Evolutionary conservation across 2,888 invertebrate genomes (phyloP).

Genomic region (Troglohyphantes excavatus): DNA sequence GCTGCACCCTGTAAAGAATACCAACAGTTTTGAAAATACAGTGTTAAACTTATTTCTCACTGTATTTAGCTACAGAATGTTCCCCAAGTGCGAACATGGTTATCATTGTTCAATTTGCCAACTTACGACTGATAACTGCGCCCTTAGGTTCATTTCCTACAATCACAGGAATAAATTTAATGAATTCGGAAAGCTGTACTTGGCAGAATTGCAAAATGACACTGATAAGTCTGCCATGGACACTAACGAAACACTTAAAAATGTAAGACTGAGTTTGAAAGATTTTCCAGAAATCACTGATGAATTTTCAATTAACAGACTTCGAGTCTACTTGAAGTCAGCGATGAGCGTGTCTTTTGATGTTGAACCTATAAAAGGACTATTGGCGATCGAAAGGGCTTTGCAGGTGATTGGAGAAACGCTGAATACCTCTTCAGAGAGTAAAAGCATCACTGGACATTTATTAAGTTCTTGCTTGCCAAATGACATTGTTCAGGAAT

Average conservation of each 20-base stretch:
- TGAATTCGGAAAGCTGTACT: not conserved
- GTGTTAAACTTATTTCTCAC: slow-evolving; percentile 23
- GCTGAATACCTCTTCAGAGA: not conserved
- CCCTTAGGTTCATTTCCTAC: slow-evolving; percentile 17
- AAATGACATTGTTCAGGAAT: not conserved
- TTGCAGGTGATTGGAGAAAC: slow-evolving; percentile 35
- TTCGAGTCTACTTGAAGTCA: not conserved
- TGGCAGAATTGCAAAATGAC: not conserved
- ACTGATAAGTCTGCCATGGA: too few species aligned
- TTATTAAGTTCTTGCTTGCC: slow-evolving; percentile 26
- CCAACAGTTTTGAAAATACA: not conserved
- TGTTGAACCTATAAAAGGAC: not conserved
- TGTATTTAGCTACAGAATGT: slow-evolving; percentile 2
- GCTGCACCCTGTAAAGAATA: not conserved
- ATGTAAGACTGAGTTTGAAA: not conserved
- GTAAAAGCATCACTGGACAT: not conserved
- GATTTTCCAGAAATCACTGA: slow-evolving; percentile 28
- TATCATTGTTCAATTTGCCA: not conserved
- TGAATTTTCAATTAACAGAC: not conserved
- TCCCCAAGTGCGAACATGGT: slow-evolving; percentile 18
- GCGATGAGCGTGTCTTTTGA: not conserved
- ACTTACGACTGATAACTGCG: not conserved
- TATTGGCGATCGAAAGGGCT: slow-evolving; percentile 16
- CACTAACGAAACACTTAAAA: not conserved
- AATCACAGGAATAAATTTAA: slow-evolving; percentile 6